These are phyloP conservation scores for Erethizon dorsatum DNA, from an alignment of 2,797 vertebrate genomes.

Conservation along the genomic window DNA sequence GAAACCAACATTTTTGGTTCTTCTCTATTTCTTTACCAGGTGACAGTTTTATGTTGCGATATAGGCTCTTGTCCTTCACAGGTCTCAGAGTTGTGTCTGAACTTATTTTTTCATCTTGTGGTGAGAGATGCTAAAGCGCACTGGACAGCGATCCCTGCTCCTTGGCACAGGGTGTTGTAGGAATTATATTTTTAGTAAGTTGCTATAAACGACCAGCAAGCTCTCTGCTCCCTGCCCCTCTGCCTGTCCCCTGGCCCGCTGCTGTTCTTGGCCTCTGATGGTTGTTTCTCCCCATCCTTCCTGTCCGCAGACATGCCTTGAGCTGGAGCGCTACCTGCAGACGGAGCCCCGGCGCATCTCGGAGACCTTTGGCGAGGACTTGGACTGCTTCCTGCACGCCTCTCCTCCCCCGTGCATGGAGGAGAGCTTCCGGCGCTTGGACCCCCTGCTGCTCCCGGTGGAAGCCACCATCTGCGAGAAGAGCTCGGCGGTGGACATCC, in stretches of 20 bases:
- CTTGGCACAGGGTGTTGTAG: background rate
- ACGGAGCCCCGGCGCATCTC: conserved; percentile 97
- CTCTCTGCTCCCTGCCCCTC: background rate
- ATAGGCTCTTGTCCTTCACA: background rate
- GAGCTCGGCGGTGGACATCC: conserved; percentile 91
- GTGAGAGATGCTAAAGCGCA: background rate
- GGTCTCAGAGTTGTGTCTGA: background rate
- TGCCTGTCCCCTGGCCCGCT: background rate
- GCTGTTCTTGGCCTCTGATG: conserved; percentile 83
- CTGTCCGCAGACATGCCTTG: conserved; percentile 95
- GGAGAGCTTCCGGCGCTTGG: conserved; percentile 92
- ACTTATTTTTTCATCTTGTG: background rate
- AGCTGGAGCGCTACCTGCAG: conserved; percentile 98
- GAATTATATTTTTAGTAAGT: conserved; percentile 48
- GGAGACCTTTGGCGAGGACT: conserved; percentile 96
- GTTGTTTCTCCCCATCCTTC: conserved; percentile 76
- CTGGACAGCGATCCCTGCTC: background rate
- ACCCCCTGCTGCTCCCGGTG: conserved; percentile 91
- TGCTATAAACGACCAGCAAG: background rate
- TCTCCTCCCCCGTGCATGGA: conserved; percentile 94
- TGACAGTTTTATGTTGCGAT: background rate
- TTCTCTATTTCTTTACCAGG: background rate
- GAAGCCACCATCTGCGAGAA: conserved; percentile 91
- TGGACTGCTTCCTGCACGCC: conserved; percentile 95
- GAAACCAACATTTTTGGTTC: background rate